Percentiles rank a stretch among this genome's conserved stretches.
These are phyloP conservation scores for Todiramphus chloris DNA, from an alignment of 2,113 vertebrate genomes.

Conservation along the genomic window DNA sequence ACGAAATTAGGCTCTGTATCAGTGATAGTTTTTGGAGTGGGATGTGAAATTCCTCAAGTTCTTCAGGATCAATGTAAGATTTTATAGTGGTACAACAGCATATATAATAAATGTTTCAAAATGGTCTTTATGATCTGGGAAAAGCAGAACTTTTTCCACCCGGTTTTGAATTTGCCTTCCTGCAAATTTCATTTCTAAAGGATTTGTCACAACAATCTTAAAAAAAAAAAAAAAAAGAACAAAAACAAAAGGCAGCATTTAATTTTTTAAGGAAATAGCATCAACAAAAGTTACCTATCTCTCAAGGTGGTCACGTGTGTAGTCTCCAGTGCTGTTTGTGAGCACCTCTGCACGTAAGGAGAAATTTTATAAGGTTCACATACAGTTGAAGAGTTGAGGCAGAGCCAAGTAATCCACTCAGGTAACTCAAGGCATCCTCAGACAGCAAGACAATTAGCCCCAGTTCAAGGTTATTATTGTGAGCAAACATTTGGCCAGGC, in stretches of 20 bases:
- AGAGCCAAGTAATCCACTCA: neutral
- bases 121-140: neutral
- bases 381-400: neutral
- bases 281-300: neutral
- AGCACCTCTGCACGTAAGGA: neutral
- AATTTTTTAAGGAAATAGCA: neutral
- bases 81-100: neutral
- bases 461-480: neutral
- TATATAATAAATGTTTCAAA: neutral
- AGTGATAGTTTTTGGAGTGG: neutral
- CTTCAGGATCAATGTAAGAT: neutral
- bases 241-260: neutral
- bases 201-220: neutral
- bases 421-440: neutral
- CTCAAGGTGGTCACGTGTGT: neutral
- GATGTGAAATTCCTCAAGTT: neutral
- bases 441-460: neutral
- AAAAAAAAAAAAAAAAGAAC: too few relatives aligned
- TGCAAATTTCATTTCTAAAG: neutral
- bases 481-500: neutral
- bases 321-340: neutral
- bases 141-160: neutral
- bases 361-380: neutral
- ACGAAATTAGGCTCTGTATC: neutral
- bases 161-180: fast-evolving